Evolutionary conservation across 2,888 invertebrate genomes (phyloP).

Genomic region (Mythimna albipuncta): DNA sequence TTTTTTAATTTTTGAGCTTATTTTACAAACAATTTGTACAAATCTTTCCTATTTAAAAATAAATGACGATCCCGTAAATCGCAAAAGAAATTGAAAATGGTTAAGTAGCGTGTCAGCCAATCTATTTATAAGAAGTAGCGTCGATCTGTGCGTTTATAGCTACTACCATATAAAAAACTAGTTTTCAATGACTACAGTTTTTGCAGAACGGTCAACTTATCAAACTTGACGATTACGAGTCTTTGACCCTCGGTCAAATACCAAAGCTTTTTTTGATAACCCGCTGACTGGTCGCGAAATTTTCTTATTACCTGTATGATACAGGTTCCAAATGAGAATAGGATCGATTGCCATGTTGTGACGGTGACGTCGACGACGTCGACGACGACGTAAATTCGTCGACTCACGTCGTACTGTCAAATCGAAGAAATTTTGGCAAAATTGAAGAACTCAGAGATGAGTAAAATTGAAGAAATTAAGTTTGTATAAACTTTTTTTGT

Average conservation of each 20-base stretch:
- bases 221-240: conserved; percentile 36
- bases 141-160: neutral
- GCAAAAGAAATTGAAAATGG: conserved; percentile 20
- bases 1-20: too few relatives aligned
- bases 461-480: too few relatives aligned
- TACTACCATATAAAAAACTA: conserved; percentile 27
- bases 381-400: too few relatives aligned
- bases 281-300: neutral
- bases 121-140: neutral
- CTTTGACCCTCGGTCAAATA: conserved; percentile 36
- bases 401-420: too few relatives aligned
- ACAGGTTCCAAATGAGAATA: too few relatives aligned
- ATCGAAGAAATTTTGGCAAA: too few relatives aligned
- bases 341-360: too few relatives aligned
- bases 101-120: neutral
- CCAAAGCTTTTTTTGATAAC: conserved; percentile 3
- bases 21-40: too few relatives aligned
- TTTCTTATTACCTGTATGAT: neutral
- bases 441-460: too few relatives aligned
- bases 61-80: neutral
- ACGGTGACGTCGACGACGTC: too few relatives aligned
- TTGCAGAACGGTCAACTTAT: conserved; percentile 31
- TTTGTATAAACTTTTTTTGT: too few relatives aligned
- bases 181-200: conserved; percentile 29
- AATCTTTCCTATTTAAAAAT: neutral